phyloP scores from a whole-genome alignment of 2,113 vertebrate species.

The Tor tambroides region DNA sequence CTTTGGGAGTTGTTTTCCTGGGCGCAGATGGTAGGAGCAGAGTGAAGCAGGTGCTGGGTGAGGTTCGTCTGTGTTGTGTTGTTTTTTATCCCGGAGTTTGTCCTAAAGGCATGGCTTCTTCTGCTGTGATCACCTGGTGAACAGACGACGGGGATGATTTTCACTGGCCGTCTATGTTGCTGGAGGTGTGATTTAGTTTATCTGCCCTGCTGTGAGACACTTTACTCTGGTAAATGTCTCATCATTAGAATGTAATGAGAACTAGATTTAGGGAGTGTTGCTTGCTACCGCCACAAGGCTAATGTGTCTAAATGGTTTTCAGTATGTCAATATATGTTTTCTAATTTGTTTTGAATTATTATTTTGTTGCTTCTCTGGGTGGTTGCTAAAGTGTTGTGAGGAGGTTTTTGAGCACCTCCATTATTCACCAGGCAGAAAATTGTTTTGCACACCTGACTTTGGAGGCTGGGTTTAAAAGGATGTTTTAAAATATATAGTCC shows the following conservation, averaged over 20 bases:
- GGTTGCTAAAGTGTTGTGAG: not conserved
- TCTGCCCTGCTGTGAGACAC: not conserved
- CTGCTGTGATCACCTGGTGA: conserved; percentile 5
- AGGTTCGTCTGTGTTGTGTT: conserved; percentile 56
- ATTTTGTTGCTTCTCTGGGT: not conserved
- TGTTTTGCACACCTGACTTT: not conserved
- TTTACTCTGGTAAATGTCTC: not conserved
- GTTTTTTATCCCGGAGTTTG: conserved; percentile 45
- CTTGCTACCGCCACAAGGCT: not conserved
- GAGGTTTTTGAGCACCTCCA: not conserved
- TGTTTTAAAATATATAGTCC: not conserved
- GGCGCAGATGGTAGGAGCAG: conserved; percentile 71
- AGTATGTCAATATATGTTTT: not conserved
- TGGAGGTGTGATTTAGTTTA: conserved; percentile 8
- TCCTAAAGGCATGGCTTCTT: conserved; percentile 32
- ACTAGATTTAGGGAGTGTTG: not conserved
- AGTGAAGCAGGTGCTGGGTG: conserved; percentile 62
- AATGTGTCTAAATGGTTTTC: not conserved
- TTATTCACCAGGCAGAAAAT: not conserved
- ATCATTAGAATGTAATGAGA: not conserved
- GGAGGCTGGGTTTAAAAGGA: not conserved
- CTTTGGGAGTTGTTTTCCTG: conserved; percentile 51
- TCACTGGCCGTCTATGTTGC: not conserved
- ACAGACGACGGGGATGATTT: not conserved
- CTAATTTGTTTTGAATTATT: not conserved